Evolutionary conservation across 2,113 vertebrate species (phyloP), one percentile per base, ranked within the genome.

Genomic region (Campylomormyrus tamandua): DNA sequence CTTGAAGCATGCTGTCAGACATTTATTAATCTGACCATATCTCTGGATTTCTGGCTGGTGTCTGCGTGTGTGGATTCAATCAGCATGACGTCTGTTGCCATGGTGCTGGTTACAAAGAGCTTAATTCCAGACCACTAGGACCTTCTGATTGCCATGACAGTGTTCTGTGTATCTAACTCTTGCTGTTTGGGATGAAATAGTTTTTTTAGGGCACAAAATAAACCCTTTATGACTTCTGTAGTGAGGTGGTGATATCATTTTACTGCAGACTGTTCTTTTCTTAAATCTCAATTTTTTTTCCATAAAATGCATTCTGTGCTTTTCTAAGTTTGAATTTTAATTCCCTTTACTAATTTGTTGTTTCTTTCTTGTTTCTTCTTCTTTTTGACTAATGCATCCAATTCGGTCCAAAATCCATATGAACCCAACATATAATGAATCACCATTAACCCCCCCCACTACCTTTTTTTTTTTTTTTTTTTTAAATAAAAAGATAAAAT

Each of bases 71-170:
- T 86, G 83, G 53, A 90, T 90, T 92, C 91, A 91, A 92, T 91
- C 91, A 91, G 90, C 90, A 90, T 92, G 91, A 92, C 89, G 92
- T 92, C 91, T 90, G 92, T 94, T 94, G 93, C 92, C 92, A 94
- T 94, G 92, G 92, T 89, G 88, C 91, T 88, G 77, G 88, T 91
- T 92, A 89, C 91, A 91, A 91, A 91, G 91, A 92, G 90, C 91
- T 92, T 93, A 90, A 92, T 92, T 92, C 90, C 91, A 92, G 87
- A 91, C 90, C 90, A 90, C 91, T 91, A 90, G 89, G 89, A 92
- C 87, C 31, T 89, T 92, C 86, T 92, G 93, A 92, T 92, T 92
- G 91, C 90, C 90, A 90, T 90, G 89, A 91, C 92, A 91, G 90
- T 91, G 62, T 91, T 90, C 90, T 90, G 46, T 89, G 39, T 83